Conservation (phyloP, 2,113 vertebrate genomes). For the Entomyzon cyanotis region DNA sequence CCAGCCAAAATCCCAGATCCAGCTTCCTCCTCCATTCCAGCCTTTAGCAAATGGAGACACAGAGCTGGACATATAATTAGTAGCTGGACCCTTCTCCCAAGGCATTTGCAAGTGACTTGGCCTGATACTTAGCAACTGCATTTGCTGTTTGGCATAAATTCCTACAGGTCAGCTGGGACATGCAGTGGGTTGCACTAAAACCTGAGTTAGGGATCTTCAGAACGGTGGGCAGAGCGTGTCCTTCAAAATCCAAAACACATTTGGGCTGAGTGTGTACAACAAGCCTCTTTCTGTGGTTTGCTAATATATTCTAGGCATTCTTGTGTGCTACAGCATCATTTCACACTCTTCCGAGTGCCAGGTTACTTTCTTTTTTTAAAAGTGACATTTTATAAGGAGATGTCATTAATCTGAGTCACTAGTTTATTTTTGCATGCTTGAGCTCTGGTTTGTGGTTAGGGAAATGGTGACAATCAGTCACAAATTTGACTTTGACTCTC, state of each 20-base stretch:
- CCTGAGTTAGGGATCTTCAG: conserved; percentile 5
- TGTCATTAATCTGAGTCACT: conserved; percentile 48
- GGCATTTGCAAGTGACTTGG: neutral
- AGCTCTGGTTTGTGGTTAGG: conserved; percentile 50
- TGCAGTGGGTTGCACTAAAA: neutral
- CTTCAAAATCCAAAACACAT: conserved; percentile 45
- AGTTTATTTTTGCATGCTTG: conserved; percentile 44
- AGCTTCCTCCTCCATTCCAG: neutral
- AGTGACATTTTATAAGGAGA: conserved; percentile 43
- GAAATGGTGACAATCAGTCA: conserved; percentile 51
- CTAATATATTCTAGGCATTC: conserved; percentile 61
- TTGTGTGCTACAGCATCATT: conserved; percentile 50
- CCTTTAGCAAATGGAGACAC: neutral
- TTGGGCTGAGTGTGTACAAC: conserved; percentile 27
- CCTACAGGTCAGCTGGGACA: neutral
- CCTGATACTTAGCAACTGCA: neutral
- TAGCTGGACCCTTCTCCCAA: neutral
- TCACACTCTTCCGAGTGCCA: conserved; percentile 28
- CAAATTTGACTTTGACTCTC: conserved; percentile 46
- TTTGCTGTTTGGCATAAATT: neutral
- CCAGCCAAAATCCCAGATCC: neutral
- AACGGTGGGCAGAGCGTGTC: neutral
- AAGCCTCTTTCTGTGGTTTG: conserved; percentile 54
- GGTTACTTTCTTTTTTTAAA: conserved; percentile 63
- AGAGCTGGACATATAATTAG: neutral